phyloP scores from a whole-genome alignment of 1,140 invertebrate species.

The Macrobrachium nipponense region DNA sequence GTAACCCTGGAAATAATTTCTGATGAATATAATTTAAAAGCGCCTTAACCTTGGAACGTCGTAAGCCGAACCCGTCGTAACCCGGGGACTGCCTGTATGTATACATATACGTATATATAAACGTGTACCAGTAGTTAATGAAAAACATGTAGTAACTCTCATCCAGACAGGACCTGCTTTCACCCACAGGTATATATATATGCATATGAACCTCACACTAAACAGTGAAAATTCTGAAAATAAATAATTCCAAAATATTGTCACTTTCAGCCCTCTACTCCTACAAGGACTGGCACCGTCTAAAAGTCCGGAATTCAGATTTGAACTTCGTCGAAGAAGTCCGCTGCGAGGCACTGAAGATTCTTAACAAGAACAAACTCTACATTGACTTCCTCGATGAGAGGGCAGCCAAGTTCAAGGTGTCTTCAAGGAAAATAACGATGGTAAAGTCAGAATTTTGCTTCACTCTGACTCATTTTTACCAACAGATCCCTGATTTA shows the following conservation, averaged over 20 bases:
- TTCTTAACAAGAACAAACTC: constrained; percentile 33
- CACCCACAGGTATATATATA: not conserved
- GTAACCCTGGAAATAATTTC: too few relatives aligned
- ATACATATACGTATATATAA: constrained; percentile 26
- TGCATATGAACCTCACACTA: not conserved
- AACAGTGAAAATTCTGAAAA: not conserved
- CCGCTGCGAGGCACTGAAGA: constrained; percentile 23
- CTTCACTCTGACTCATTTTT: not conserved
- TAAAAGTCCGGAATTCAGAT: constrained; percentile 38
- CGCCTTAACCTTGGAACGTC: too few relatives aligned
- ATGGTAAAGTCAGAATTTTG: not conserved
- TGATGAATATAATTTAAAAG: too few relatives aligned
- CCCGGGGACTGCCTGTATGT: too few relatives aligned
- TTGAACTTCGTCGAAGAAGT: constrained; percentile 37
- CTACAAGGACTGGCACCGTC: constrained; percentile 43
- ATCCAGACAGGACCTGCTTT: not conserved
- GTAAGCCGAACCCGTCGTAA: too few relatives aligned
- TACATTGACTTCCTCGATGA: constrained; percentile 31
- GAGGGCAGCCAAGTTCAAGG: constrained; percentile 38
- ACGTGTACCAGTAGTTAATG: not conserved
- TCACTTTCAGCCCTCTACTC: constrained; percentile 45
- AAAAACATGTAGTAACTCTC: not conserved
- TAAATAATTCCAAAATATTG: not conserved
- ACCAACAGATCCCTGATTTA: not conserved
- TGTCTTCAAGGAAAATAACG: constrained; percentile 41